Percentiles rank a stretch among this genome's conserved stretches.
Evolutionary conservation across 2,113 vertebrate genomes (phyloP).

Genomic region (Cheirogaleus medius): DNA sequence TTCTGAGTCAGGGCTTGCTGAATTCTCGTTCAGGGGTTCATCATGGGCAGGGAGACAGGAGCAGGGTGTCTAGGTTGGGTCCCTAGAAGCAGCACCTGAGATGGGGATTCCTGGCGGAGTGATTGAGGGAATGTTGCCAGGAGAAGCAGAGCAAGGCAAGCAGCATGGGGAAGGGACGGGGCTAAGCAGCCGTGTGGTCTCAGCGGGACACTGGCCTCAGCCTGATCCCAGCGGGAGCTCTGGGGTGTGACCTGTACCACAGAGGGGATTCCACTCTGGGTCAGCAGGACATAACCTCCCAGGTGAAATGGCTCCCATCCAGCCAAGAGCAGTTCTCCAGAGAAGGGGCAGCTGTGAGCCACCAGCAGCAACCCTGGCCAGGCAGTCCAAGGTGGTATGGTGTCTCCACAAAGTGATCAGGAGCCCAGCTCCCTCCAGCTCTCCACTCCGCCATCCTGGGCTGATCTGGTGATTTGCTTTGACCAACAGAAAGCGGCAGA

Average conservation of each 20-base stretch:
- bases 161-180: not conserved
- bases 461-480: not conserved
- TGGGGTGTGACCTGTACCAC: not conserved
- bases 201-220: not conserved
- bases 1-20: not conserved
- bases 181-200: not conserved
- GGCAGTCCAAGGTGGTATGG: not conserved
- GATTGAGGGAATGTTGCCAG: not conserved
- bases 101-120: not conserved
- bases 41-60: accelerated
- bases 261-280: not conserved
- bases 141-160: accelerated
- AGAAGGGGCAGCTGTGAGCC: not conserved
- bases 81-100: not conserved
- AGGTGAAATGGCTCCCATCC: not conserved
- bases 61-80: not conserved
- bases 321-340: not conserved
- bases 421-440: not conserved
- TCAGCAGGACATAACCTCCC: not conserved
- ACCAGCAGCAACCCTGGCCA: not conserved
- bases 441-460: not conserved
- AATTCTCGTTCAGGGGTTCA: too few relatives aligned
- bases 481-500: not conserved
- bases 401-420: not conserved
- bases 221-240: not conserved